Conservation (phyloP, 2,888 invertebrate genomes). For the Rotaria macrura region DNA sequence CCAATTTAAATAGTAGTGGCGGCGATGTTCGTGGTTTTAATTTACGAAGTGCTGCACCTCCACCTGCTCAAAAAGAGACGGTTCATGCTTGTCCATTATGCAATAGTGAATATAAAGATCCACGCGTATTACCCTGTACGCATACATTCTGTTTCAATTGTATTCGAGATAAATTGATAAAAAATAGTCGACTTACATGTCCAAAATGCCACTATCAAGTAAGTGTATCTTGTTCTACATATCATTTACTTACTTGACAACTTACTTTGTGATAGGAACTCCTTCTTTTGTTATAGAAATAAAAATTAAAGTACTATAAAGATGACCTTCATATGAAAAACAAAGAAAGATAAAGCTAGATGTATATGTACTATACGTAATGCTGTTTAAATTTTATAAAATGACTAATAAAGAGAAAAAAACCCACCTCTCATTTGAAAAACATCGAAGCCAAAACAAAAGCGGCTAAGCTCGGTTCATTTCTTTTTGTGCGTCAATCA, state of each 20-base stretch:
- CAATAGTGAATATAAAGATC: constrained; percentile 18
- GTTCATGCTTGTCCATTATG: constrained; percentile 22
- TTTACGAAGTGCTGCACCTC: background rate
- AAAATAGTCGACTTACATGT: background rate
- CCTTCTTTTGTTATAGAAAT: too few species aligned
- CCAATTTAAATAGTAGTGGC: background rate
- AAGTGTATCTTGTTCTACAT: background rate
- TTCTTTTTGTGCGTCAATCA: too few species aligned
- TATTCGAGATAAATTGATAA: constrained; percentile 9
- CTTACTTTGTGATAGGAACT: too few species aligned
- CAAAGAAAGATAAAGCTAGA: background rate
- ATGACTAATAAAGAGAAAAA: too few species aligned
- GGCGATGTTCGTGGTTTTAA: background rate
- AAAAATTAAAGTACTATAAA: too few species aligned
- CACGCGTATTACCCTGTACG: constrained; percentile 13
- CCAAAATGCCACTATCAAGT: constrained; percentile 3
- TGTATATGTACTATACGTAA: too few species aligned
- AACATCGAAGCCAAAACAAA: too few species aligned
- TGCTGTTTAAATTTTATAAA: too few species aligned
- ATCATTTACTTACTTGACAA: too few species aligned
- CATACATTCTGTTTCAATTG: constrained; percentile 16
- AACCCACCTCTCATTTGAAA: too few species aligned
- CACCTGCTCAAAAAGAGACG: background rate
- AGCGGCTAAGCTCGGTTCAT: too few species aligned
- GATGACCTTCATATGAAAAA: background rate